Percentiles rank a stretch among this genome's conserved stretches.
phyloP scores from a whole-genome alignment of 2,888 invertebrate species.

The Molorchus minor region DNA sequence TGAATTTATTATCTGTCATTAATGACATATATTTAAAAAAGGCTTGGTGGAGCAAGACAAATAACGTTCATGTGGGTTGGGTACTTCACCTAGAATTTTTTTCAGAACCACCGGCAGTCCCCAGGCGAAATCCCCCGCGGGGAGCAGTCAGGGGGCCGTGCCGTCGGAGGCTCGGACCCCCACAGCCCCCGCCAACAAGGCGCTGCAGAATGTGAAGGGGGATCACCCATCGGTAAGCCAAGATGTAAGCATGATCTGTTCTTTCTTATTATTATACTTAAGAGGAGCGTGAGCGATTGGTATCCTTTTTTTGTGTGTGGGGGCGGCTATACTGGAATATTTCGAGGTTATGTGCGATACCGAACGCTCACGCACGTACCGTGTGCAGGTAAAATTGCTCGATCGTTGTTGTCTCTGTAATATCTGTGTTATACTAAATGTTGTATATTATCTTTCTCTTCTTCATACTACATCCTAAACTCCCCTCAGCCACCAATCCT shows the following conservation, averaged over 20 bases:
- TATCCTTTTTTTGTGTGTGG: no score
- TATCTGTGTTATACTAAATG: no score
- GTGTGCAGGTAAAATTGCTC: slow-evolving; percentile 6
- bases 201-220: slow-evolving; percentile 78
- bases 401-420: slow-evolving; percentile 1
- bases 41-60: no score
- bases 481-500: no score
- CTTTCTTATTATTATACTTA: slow-evolving; percentile 34
- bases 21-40: no score
- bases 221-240: slow-evolving; percentile 81
- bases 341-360: no score
- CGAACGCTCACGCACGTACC: neutral
- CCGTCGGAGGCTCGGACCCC: slow-evolving; percentile 67
- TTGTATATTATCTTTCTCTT: no score
- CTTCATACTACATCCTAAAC: no score
- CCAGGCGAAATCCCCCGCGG: slow-evolving; percentile 79
- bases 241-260: slow-evolving; percentile 58
- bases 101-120: slow-evolving; percentile 77
- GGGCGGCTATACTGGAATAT: no score
- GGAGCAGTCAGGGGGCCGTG: slow-evolving; percentile 69
- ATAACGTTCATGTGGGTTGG: no score
- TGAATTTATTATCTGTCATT: no score
- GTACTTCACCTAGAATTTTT: no score
- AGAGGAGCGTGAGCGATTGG: neutral
- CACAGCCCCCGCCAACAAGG: slow-evolving; percentile 76